These are phyloP conservation scores for Cheilosia variabilis DNA, from an alignment of 2,888 invertebrate species.

Conservation along the genomic window DNA sequence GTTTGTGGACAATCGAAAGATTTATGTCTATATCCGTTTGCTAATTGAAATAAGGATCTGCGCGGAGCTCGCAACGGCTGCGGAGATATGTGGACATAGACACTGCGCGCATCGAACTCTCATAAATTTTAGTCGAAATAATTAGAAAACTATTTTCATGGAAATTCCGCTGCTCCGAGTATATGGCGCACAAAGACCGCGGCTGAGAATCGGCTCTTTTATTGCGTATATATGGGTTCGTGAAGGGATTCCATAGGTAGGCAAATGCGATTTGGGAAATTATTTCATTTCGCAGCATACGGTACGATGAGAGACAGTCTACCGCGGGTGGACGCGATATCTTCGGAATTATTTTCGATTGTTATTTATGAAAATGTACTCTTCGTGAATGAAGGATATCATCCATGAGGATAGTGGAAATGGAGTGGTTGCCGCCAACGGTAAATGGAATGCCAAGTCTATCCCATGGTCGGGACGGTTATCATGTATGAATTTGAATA, in stretches of 20 bases:
- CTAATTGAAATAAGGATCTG: conserved; percentile 42
- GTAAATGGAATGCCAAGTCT: background rate
- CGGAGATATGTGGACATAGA: background rate
- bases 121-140: conserved; percentile 72
- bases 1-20: conserved; percentile 53
- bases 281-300: conserved; percentile 17
- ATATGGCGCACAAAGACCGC: conserved; percentile 41
- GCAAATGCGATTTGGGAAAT: conserved; percentile 26
- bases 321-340: background rate
- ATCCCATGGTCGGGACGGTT: no score
- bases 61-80: conserved; percentile 12
- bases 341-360: background rate
- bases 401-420: background rate
- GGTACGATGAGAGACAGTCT: background rate
- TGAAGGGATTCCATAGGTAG: conserved; percentile 30
- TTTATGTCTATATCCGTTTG: conserved; percentile 38
- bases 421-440: background rate
- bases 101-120: conserved; percentile 15
- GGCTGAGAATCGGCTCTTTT: conserved; percentile 42
- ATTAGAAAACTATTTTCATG: conserved; percentile 72
- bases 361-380: conserved; percentile 45
- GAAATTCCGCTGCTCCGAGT: conserved; percentile 43
- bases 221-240: background rate
- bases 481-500: no score
- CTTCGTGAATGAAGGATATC: background rate